Evolutionary conservation across 2,888 invertebrate species (phyloP), one percentile per base, ranked within the genome.

Genomic region (Lysandra bellargus): DNA sequence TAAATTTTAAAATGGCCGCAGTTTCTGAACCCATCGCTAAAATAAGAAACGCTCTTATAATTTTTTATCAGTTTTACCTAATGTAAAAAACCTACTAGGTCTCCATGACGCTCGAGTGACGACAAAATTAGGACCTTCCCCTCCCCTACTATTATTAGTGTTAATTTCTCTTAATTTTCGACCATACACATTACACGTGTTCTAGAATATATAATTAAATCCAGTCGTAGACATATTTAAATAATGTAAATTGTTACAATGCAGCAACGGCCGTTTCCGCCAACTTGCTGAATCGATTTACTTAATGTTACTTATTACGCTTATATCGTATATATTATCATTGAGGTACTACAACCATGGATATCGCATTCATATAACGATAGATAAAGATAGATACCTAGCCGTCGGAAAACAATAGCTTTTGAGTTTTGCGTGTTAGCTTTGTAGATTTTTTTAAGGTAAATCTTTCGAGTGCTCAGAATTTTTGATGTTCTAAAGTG

Each of bases 261-360:
- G 23, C 23, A 23, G 23, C 23, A 23, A 23, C 4, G 33, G 69
- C 4, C 14, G 37, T 37, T 69, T 17, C 17, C 17, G 33, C 69
- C 5, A 33, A 69, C 33, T 69, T 37, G 33, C 37, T 33, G 23
- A 76, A 33, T 76, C 33, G 33, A 57, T 76, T 76, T 33, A 33
- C 53, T 57, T 30, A 76, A 76, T 76, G 76, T 76, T 57, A 57
- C 17, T 76, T 75, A 75, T 75, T 57, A 76, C 57, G 17, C 57
- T 76, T 57, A 76, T 57, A 57, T 76, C 77, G 72, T 37, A 33
- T 33, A 33, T 33, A 17, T 0, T 33, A 17, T 0, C 69, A 69
- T 17, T 4, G 69, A 69, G 14, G 69, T 69, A 69, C 17, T 14
- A 14, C 33, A 37, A 1, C 33, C 17, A 37, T 14, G 69, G 5